Conservation (phyloP, 2,797 vertebrate genomes). For the Distichodus sexfasciatus region DNA sequence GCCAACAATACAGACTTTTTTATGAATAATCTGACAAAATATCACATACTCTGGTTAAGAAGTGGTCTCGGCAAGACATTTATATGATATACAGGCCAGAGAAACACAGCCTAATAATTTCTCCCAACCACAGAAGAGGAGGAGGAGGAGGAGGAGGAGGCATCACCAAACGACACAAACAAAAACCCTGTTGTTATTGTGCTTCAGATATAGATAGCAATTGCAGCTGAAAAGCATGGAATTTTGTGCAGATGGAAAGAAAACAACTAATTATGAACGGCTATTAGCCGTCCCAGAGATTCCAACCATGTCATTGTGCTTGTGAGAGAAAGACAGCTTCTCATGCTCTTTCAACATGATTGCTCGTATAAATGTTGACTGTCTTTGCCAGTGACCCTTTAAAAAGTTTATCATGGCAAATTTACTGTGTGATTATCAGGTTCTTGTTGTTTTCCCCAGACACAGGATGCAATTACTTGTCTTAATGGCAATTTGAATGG, state of each 20-base stretch:
- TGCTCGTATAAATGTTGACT: conserved; percentile 49
- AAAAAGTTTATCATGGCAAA: conserved; percentile 58
- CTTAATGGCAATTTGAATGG: conserved; percentile 55
- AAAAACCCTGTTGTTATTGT: conserved; percentile 30
- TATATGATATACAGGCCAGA: too few relatives aligned
- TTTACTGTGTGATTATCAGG: conserved; percentile 52
- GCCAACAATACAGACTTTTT: neutral
- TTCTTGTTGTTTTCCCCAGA: conserved; percentile 47
- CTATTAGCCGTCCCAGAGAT: conserved; percentile 53
- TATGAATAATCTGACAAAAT: too few relatives aligned
- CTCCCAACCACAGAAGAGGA: conserved; percentile 16
- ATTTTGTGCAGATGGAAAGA: conserved; percentile 58
- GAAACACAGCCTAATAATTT: conserved; percentile 19
- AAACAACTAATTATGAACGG: conserved; percentile 62
- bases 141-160: neutral
- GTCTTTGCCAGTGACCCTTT: conserved; percentile 54
- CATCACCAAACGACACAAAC: conserved; percentile 26
- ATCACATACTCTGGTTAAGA: too few relatives aligned
- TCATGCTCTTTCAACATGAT: conserved; percentile 34
- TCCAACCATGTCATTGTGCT: conserved; percentile 51
- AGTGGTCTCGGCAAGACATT: too few relatives aligned
- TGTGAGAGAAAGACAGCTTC: conserved; percentile 46
- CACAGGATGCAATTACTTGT: conserved; percentile 56
- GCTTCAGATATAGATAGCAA: conserved; percentile 51
- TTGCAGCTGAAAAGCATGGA: conserved; percentile 58